Evolutionary conservation across 2,888 invertebrate species (phyloP).

Genomic region (Lamproptera curius): DNA sequence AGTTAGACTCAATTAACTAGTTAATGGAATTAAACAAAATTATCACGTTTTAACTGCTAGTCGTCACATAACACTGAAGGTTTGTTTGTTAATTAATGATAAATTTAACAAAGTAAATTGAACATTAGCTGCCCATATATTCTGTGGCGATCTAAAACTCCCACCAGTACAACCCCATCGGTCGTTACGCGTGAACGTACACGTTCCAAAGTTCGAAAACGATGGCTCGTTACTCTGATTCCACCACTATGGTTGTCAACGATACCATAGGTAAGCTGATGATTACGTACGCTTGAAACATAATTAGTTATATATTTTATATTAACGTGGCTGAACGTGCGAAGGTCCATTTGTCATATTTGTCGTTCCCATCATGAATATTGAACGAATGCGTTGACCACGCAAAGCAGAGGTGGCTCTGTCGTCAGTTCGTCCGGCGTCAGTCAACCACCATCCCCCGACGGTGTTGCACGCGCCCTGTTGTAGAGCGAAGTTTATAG

Average conservation of each 20-base stretch:
- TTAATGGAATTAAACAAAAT: no score
- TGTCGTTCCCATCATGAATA: conserved; percentile 53
- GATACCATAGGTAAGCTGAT: conserved; percentile 39
- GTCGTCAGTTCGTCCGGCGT: conserved; percentile 32
- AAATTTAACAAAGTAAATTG: background rate
- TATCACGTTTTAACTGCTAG: no score
- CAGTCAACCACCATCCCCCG: conserved; percentile 31
- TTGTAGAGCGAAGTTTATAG: conserved; percentile 17
- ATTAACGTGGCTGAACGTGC: background rate
- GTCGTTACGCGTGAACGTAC: conserved; percentile 33
- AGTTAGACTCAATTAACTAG: no score
- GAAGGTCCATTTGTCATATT: conserved; percentile 27
- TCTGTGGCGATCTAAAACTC: conserved; percentile 30
- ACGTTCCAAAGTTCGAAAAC: conserved; percentile 18
- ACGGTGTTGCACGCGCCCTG: conserved; percentile 31
- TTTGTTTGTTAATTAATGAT: no score
- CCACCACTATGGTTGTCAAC: conserved; percentile 46
- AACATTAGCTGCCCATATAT: conserved; percentile 18
- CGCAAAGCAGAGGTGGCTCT: conserved; percentile 20
- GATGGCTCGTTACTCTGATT: conserved; percentile 47
- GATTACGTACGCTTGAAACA: no score
- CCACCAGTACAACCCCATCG: conserved; percentile 30
- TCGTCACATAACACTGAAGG: no score
- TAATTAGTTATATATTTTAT: background rate
- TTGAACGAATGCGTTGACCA: conserved; percentile 35